A percentile compares a stretch with the other conserved stretches of the same genome.
Conservation (phyloP, 2,797 vertebrate genomes). For the Myotis findleyi region DNA sequence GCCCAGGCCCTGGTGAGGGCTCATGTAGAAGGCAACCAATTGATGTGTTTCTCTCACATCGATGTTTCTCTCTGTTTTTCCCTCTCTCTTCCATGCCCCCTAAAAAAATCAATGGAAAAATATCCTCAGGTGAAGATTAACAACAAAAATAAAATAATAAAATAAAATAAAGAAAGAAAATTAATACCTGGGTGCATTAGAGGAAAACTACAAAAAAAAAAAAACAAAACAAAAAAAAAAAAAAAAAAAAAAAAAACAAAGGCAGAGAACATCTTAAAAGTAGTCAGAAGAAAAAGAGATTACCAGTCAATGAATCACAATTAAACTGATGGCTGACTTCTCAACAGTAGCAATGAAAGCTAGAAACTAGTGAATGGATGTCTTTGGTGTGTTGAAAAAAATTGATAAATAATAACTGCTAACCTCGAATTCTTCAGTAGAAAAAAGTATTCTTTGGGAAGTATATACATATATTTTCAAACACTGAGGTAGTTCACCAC, state of each 20-base stretch:
- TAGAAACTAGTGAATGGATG: neutral
- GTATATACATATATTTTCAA: neutral
- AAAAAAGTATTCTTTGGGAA: conserved; percentile 24
- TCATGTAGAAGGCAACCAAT: too few species aligned
- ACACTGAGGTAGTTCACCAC: neutral
- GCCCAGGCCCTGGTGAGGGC: too few species aligned
- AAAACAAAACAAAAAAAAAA: neutral
- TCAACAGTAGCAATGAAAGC: neutral
- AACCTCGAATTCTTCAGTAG: neutral
- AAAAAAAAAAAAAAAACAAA: conserved; percentile 26
- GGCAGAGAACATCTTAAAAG: neutral
- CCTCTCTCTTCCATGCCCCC: too few species aligned
- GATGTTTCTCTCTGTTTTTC: too few species aligned
- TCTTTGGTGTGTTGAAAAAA: neutral
- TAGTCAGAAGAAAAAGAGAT: neutral
- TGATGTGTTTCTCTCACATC: too few species aligned
- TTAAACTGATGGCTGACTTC: neutral
- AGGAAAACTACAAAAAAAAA: neutral
- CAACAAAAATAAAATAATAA: neutral
- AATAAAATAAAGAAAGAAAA: neutral
- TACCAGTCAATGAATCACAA: neutral
- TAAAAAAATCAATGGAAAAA: too few species aligned
- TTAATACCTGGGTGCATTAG: neutral
- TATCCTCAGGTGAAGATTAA: too few species aligned
- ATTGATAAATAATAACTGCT: neutral